These are phyloP conservation scores for Chloebia gouldiae DNA, from an alignment of 2,113 vertebrate genomes.

Conservation along the genomic window DNA sequence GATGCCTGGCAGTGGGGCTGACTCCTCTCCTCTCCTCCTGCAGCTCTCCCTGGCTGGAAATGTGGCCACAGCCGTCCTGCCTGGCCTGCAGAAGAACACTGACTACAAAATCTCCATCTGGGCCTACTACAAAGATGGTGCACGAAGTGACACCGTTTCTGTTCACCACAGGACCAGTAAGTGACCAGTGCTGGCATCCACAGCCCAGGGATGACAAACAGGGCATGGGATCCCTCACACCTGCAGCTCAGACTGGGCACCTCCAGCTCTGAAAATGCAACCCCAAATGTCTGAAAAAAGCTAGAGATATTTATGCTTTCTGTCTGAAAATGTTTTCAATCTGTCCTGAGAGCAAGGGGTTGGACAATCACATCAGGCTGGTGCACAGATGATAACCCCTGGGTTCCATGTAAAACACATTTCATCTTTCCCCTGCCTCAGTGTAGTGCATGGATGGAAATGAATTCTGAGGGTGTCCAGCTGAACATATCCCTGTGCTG, in stretches of 20 bases:
- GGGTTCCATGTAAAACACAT: not conserved
- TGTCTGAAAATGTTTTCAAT: not conserved
- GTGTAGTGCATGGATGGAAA: not conserved
- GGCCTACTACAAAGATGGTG: conserved; percentile 87
- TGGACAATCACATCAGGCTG: not conserved
- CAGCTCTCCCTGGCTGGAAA: conserved; percentile 83
- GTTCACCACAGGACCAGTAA: conserved; percentile 86
- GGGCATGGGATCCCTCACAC: not conserved
- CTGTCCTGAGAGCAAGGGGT: not conserved
- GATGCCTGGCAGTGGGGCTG: not conserved
- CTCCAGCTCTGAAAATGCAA: not conserved
- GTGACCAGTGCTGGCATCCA: not conserved
- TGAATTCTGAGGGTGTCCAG: not conserved
- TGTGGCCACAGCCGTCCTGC: conserved; percentile 75
- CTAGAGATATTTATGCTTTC: not conserved
- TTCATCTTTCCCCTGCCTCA: not conserved
- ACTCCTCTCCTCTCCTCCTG: not conserved
- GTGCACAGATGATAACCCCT: not conserved
- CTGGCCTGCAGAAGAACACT: conserved; percentile 80
- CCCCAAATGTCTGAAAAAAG: not conserved
- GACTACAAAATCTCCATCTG: conserved; percentile 92
- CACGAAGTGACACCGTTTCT: conserved; percentile 86
- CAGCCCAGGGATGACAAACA: not conserved
- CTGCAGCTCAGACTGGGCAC: not conserved
- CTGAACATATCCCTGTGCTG: not conserved